A percentile compares a stretch with the other conserved stretches of the same genome.
These are phyloP conservation scores for Cactoblastis cactorum DNA, from an alignment of 2,888 invertebrate genomes.

Conservation along the genomic window DNA sequence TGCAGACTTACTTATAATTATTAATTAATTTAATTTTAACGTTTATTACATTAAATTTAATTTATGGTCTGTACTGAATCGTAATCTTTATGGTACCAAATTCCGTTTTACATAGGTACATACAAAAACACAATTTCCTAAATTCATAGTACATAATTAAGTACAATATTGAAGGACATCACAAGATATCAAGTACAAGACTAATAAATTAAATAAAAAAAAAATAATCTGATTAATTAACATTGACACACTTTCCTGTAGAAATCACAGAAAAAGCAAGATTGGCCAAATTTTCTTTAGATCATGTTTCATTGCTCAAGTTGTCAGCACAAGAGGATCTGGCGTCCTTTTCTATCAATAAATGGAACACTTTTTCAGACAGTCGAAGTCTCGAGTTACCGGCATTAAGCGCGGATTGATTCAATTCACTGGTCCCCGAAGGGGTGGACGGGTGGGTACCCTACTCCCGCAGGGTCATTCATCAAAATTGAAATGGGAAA, in stretches of 20 bases:
- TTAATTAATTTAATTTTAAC: too few relatives aligned
- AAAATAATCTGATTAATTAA: slow-evolving; percentile 12
- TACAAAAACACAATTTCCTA: too few relatives aligned
- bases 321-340: slow-evolving; percentile 15
- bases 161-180: too few relatives aligned
- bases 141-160: too few relatives aligned
- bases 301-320: slow-evolving; percentile 18
- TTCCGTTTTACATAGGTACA: too few relatives aligned
- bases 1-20: too few relatives aligned
- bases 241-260: slow-evolving; percentile 9
- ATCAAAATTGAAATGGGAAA: slow-evolving; percentile 3
- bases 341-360: slow-evolving; percentile 22
- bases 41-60: too few relatives aligned
- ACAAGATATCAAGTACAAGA: too few relatives aligned
- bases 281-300: slow-evolving; percentile 22
- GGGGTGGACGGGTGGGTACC: slow-evolving; percentile 34
- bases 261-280: not conserved
- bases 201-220: too few relatives aligned
- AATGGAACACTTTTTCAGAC: slow-evolving; percentile 44
- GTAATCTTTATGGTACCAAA: too few relatives aligned
- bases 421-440: slow-evolving; percentile 55
- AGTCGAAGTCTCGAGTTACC: slow-evolving; percentile 49
- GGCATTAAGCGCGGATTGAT: slow-evolving; percentile 62
- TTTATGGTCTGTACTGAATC: too few relatives aligned
- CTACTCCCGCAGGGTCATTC: slow-evolving; percentile 18